A percentile compares a stretch with the other conserved stretches of the same genome.
These are phyloP conservation scores for Drosophila subobscura DNA, from an alignment of 1,140 invertebrate genomes.

Conservation along the genomic window DNA sequence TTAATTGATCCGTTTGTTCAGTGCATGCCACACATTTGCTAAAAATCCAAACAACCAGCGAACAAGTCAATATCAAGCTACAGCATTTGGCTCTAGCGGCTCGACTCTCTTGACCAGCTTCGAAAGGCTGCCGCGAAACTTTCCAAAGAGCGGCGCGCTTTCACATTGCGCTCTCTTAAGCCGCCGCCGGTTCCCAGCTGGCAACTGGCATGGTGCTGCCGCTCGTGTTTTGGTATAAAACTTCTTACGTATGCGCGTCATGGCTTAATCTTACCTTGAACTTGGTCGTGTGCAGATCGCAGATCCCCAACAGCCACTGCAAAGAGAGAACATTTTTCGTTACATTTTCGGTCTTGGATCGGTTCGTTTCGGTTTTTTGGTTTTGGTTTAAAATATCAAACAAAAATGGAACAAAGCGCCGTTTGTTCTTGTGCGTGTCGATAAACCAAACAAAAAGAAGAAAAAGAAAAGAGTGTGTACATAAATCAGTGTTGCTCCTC, in stretches of 20 bases:
- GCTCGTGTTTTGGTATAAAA: slow-evolving; percentile 71
- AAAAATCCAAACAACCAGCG: slow-evolving; percentile 30
- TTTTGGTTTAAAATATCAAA: slow-evolving; percentile 21
- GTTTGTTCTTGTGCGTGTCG: slow-evolving; percentile 66
- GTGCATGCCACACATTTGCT: slow-evolving; percentile 46
- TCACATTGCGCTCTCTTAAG: slow-evolving; percentile 67
- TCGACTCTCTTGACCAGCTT: slow-evolving; percentile 22
- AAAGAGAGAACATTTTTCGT: background rate
- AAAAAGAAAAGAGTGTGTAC: slow-evolving; percentile 26
- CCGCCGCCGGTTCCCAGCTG: background rate
- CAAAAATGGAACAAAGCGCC: slow-evolving; percentile 72
- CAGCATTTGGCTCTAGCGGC: slow-evolving; percentile 7
- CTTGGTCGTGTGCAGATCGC: slow-evolving; percentile 78
- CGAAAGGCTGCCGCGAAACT: slow-evolving; percentile 24
- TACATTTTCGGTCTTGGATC: background rate
- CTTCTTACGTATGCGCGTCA: slow-evolving; percentile 83
- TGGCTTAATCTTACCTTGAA: slow-evolving; percentile 84
- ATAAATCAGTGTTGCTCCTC: slow-evolving; percentile 42
- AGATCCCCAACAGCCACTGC: background rate
- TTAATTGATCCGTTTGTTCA: slow-evolving; percentile 65
- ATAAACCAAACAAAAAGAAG: slow-evolving; percentile 8
- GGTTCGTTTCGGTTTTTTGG: slow-evolving; percentile 15
- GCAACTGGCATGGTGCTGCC: slow-evolving; percentile 12
- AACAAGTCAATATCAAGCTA: slow-evolving; percentile 18
- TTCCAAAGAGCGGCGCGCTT: slow-evolving; percentile 70